phyloP scores from a whole-genome alignment of 2,888 invertebrate species.

The Pterobdella sp. region DNA sequence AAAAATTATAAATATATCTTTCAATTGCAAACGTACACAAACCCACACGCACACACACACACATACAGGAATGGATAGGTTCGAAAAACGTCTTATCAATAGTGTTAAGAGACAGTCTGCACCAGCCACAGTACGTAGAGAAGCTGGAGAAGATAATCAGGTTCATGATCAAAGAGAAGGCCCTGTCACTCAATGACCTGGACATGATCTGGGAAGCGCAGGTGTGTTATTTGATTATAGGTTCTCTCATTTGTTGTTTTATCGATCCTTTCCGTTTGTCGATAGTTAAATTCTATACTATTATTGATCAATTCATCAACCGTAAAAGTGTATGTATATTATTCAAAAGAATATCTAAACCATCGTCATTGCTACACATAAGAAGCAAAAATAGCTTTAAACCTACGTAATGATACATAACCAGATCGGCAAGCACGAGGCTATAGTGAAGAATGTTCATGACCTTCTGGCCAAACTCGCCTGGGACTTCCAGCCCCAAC shows the following conservation, averaged over 20 bases:
- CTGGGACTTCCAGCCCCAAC: conserved; percentile 95
- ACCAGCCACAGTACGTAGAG: conserved; percentile 90
- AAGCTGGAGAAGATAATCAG: conserved; percentile 92
- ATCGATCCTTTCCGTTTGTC: too few relatives aligned
- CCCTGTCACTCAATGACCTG: conserved; percentile 77
- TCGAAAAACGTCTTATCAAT: conserved; percentile 90
- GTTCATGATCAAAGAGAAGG: conserved; percentile 78
- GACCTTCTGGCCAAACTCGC: conserved; percentile 89
- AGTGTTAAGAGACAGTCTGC: conserved; percentile 84
- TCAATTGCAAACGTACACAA: too few relatives aligned
- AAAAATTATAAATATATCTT: too few relatives aligned
- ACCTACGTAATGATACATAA: conserved; percentile 15
- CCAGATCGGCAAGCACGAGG: conserved; percentile 84
- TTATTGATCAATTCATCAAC: neutral
- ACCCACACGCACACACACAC: neutral
- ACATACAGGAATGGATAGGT: conserved; percentile 76
- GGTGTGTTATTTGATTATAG: conserved; percentile 46
- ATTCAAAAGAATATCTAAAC: too few relatives aligned
- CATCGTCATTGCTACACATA: too few relatives aligned
- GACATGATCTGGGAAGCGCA: conserved; percentile 95
- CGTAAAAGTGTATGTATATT: neutral
- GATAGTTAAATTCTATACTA: too few relatives aligned
- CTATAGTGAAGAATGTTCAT: conserved; percentile 91
- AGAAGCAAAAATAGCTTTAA: too few relatives aligned
- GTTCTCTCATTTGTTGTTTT: too few relatives aligned